These are phyloP conservation scores for Rhynchonycteris naso DNA, from an alignment of 2,797 vertebrate genomes.

Conservation along the genomic window DNA sequence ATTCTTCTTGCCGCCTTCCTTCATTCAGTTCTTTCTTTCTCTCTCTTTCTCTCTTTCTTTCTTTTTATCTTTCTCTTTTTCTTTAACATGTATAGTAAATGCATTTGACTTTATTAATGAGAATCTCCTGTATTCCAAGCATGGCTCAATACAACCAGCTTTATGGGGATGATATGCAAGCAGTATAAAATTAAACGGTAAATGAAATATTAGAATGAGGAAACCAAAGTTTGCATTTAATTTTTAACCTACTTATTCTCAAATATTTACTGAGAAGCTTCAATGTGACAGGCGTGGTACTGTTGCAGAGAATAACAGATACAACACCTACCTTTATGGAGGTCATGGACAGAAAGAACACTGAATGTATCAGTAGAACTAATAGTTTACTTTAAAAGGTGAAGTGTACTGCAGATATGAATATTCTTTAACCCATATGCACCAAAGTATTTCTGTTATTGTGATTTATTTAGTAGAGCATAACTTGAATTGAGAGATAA, in stretches of 20 bases:
- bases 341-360: not conserved
- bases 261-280: not conserved
- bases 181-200: not conserved
- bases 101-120: not conserved
- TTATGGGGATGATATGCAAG: not conserved
- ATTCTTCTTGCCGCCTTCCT: not conserved
- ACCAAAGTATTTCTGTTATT: not conserved
- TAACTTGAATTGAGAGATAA: not conserved
- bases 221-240: not conserved
- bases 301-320: not conserved
- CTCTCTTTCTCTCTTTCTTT: too few relatives aligned
- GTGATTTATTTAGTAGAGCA: not conserved
- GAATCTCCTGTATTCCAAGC: not conserved
- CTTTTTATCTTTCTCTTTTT: not conserved
- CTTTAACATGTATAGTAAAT: not conserved
- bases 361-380: not conserved
- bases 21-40: not conserved
- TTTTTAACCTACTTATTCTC: not conserved
- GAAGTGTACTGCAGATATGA: not conserved
- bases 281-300: not conserved
- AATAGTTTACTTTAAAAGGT: not conserved
- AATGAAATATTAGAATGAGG: not conserved
- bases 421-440: not conserved
- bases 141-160: not conserved
- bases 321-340: not conserved